Base-by-base conservation (phyloP, 1,140 invertebrate genomes). In the Zeugodacus cucurbitae region DNA sequence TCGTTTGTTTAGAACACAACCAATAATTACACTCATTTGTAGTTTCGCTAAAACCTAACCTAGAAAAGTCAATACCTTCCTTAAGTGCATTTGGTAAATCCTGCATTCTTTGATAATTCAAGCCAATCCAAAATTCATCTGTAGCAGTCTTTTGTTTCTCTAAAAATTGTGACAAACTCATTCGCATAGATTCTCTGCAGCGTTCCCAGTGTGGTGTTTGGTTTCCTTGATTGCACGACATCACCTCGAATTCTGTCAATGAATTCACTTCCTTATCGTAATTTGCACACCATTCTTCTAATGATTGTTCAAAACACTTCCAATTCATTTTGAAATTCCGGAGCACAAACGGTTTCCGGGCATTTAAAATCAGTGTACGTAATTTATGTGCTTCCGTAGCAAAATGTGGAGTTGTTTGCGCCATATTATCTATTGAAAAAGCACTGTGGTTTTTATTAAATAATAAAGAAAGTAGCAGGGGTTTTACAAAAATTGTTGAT, bases 1-100 rank as follows among this genome's bases (percentile, higher is more conserved):
- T 97, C 37, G 98, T 96, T 20, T 97, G 97, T 91, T 95, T 94
- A 89, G 96, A 97, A 37, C 98, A 98, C 88, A 99, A 95, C 98
- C 98, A 99, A 20, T 99, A 94, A 57, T 97, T 98, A 78, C 96
- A 97, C 87, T 98, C 95, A 89, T 95, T 94, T 88, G 95, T 94
- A 59, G 96, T 95, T 1, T 92, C 89, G 8, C 88, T 91, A 92
- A 97, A 97, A 4, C 97, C 98, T 94, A 98, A 96, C 70, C 89
- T 88, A 64, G 89, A 88, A 90, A 93, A 93, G 89, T 91, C 89
- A 64, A 91, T 91, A 85, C 90, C 90, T 37, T 90, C 88, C 2
- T 86, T 17, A 88, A 90, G 93, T 86, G 41, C 59, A 3, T 70
- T 88, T 20, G 91, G 90, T 14, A 93, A 22, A 85, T 90, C 89